A percentile compares a stretch with the other conserved stretches of the same genome.
Evolutionary conservation across 1,140 invertebrate species (phyloP).

Genomic region (Papilio machaon): DNA sequence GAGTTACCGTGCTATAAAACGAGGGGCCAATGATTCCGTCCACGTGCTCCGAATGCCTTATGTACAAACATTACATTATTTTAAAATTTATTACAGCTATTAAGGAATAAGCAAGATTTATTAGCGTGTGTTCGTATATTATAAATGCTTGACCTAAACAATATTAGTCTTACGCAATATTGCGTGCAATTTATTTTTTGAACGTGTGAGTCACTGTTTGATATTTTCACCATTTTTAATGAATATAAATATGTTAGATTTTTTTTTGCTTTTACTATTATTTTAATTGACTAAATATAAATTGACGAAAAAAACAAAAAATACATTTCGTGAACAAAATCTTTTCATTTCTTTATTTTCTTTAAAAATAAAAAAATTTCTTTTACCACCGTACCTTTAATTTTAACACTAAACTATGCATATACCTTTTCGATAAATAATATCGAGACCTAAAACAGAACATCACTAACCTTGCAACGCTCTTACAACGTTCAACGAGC

Average conservation of each 20-base stretch:
- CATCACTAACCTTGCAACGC: constrained; percentile 5
- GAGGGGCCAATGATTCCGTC: constrained; percentile 30
- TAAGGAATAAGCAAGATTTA: background rate
- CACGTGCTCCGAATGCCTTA: constrained; percentile 40
- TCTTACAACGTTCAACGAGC: constrained; percentile 20
- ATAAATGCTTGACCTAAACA: constrained; percentile 1
- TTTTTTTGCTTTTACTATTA: background rate
- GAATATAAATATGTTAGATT: background rate
- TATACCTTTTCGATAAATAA: background rate
- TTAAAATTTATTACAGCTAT: constrained; percentile 19
- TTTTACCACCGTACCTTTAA: too few relatives aligned
- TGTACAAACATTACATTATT: constrained; percentile 7
- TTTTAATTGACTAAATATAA: too few relatives aligned
- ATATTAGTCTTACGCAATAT: background rate
- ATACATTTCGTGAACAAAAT: too few relatives aligned
- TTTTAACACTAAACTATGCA: too few relatives aligned
- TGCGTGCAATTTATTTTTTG: background rate
- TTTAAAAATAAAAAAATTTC: too few relatives aligned
- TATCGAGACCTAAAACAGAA: background rate
- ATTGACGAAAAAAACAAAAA: too few relatives aligned
- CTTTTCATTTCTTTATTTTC: too few relatives aligned
- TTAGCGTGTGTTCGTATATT: background rate
- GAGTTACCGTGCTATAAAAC: constrained; percentile 41
- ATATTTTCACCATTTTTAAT: background rate
- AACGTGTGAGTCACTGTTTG: background rate